A percentile compares a stretch with the other conserved stretches of the same genome.
These are phyloP conservation scores for Musca vetustissima DNA, from an alignment of 1,140 invertebrate species.

Conservation along the genomic window DNA sequence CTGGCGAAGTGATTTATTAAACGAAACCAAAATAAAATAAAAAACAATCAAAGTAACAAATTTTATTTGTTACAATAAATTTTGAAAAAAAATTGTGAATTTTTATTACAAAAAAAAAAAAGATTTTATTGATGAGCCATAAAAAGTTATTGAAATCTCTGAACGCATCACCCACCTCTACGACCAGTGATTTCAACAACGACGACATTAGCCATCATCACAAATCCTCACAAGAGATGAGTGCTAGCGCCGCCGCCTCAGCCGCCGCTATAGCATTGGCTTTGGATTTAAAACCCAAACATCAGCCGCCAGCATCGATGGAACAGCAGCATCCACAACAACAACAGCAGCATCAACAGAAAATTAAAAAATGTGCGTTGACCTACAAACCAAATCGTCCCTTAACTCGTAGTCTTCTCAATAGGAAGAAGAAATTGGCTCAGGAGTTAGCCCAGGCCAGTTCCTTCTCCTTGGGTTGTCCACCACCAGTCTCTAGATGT, in stretches of 20 bases:
- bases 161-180: constrained; percentile 8
- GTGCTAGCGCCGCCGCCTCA: constrained; percentile 18
- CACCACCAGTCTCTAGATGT: background rate
- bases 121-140: constrained; percentile 1
- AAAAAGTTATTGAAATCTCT: background rate
- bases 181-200: background rate
- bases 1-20: background rate
- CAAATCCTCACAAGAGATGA: constrained; percentile 14
- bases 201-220: background rate
- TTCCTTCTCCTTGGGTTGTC: background rate
- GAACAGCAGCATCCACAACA: constrained; percentile 15
- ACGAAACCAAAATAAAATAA: no score
- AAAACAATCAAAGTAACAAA: no score
- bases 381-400: constrained; percentile 11
- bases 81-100: background rate
- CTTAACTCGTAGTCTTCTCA: constrained; percentile 6
- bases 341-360: constrained; percentile 36
- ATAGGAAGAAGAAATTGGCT: background rate
- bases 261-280: constrained; percentile 24
- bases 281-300: constrained; percentile 15
- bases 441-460: background rate
- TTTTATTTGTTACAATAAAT: background rate
- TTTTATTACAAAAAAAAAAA: background rate
- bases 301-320: background rate
- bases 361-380: constrained; percentile 51